A percentile compares a stretch with the other conserved stretches of the same genome.
Conservation (phyloP, 1,140 invertebrate genomes). For the Orussus abietinus region DNA sequence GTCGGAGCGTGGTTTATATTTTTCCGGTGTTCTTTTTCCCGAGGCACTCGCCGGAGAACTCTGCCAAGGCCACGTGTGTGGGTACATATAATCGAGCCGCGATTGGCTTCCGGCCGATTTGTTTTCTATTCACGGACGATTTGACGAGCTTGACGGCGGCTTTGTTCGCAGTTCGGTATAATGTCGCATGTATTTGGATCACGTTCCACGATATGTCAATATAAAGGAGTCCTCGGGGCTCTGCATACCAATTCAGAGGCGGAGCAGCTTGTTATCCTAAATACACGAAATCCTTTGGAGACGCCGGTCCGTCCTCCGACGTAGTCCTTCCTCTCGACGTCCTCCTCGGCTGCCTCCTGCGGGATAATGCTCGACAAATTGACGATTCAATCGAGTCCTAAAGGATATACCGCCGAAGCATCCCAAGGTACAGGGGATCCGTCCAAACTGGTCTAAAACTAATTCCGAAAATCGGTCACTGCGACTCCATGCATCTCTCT, state of each 20-base stretch:
- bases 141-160: constrained; percentile 31
- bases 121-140: constrained; percentile 46
- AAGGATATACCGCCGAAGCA: constrained; percentile 44
- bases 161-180: constrained; percentile 50
- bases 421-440: not conserved
- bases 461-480: too few species aligned
- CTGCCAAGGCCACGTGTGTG: constrained; percentile 7
- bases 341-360: too few species aligned
- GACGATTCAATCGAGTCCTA: constrained; percentile 51
- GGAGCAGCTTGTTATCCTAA: constrained; percentile 55
- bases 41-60: not conserved
- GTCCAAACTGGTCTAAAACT: not conserved
- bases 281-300: constrained; percentile 55
- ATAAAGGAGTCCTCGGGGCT: constrained; percentile 50
- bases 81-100: not conserved
- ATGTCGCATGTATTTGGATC: constrained; percentile 56
- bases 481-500: too few species aligned
- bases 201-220: constrained; percentile 56
- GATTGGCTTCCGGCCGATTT: constrained; percentile 34
- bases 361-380: constrained; percentile 54
- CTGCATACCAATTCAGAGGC: constrained; percentile 50
- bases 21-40: too few species aligned
- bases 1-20: too few species aligned
- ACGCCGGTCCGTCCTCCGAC: constrained; percentile 32
- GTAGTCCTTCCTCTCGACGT: constrained; percentile 16